A percentile compares a stretch with the other conserved stretches of the same genome.
Conservation (phyloP, 2,113 vertebrate genomes). For the Oxyruncus cristatus region DNA sequence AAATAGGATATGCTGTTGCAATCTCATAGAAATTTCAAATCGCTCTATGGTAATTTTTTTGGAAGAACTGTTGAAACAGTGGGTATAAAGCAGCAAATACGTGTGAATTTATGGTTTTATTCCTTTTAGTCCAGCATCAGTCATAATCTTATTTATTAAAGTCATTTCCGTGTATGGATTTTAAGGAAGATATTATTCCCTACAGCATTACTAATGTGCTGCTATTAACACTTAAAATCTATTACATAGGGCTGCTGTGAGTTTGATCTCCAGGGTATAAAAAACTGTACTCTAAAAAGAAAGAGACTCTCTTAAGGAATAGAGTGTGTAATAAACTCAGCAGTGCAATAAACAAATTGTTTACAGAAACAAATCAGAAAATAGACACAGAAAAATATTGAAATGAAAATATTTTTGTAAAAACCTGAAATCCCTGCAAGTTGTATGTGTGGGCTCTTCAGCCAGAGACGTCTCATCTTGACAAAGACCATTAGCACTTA, state of each 20-base stretch:
- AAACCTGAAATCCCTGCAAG: not conserved
- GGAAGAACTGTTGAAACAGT: not conserved
- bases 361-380: not conserved
- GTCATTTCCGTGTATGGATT: not conserved
- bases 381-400: not conserved
- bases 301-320: not conserved
- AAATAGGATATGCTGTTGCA: not conserved
- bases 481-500: not conserved
- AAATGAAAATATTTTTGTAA: not conserved
- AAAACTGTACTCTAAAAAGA: not conserved
- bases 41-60: not conserved
- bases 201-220: not conserved
- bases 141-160: not conserved
- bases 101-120: not conserved
- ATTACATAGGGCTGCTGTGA: not conserved
- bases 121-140: not conserved
- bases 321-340: not conserved
- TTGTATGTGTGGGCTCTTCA: not conserved
- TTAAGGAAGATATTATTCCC: not conserved
- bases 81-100: not conserved
- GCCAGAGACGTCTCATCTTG: not conserved
- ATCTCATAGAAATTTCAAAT: not conserved
- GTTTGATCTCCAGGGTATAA: not conserved
- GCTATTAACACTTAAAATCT: constrained; percentile 2
- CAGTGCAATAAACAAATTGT: not conserved